Evolutionary conservation across 92 coral and sea anemone species (phyloP), one percentile per base, ranked within the genome.

Genomic region (Phenganax subtilis): DNA sequence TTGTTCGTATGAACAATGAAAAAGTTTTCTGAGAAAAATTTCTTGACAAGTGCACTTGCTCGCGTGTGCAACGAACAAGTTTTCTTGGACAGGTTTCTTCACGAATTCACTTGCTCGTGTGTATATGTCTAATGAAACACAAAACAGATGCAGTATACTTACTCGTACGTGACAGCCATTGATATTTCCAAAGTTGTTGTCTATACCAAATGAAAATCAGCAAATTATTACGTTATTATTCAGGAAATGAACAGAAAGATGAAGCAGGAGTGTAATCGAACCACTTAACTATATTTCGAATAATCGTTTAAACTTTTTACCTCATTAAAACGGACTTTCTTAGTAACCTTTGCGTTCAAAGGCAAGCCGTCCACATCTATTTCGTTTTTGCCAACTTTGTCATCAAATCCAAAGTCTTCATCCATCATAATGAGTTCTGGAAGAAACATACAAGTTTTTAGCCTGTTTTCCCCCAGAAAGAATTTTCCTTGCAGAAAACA

Each of bases 361-460:
- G 59, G 54, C 3, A 80, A 73, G 12, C 61, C 76, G 25, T 67
- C 72, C 9, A 66, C 15, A 66, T 66, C 72, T 66, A 66, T 16
- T 66, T 66, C 51, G 7, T 66, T 20, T 3, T 15, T 61, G 37
- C 82, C 82, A 57, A 78, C 54, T 10, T 37, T 61, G 60, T 78
- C 82, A 78, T 78, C 82, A 52, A 78, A 78, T 15, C 82, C 82
- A 53, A 78, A 78, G 51, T 78, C 82, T 12, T 44, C 82, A 78
- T 78, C 82, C 82, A 78, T 78, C 54, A 78, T 67, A 15, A 62
- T 27, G 14, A 78, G n/a, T 20, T 78, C 82, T 78, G 28, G 25
- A 56, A 7, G 25, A 57, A 29, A 70, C 47, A 37, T 37, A 2
- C 47, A 37, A 37, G 47, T 37, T 37, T 37, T 37, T 37, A 37